Conservation (phyloP, 2,113 vertebrate species). For the Solenodon paradoxus region DNA sequence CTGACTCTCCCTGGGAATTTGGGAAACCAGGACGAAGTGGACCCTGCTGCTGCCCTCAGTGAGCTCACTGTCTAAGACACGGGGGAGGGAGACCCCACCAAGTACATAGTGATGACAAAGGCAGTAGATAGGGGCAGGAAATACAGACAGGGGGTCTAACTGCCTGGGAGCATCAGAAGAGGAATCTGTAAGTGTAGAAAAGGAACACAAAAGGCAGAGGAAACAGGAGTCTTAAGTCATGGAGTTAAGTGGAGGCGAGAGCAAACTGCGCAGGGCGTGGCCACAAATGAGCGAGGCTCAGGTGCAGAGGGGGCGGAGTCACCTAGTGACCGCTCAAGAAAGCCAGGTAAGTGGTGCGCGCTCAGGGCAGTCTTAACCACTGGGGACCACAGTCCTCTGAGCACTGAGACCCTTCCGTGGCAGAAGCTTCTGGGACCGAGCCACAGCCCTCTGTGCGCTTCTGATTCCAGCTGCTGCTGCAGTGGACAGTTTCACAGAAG, state of each 20-base stretch:
- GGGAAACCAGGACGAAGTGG: background rate
- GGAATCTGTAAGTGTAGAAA: background rate
- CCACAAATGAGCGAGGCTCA: fast-evolving
- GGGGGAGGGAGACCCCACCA: background rate
- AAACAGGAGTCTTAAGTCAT: background rate
- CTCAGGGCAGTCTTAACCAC: background rate
- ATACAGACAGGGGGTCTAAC: background rate
- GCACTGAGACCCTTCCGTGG: background rate
- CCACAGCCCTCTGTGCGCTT: background rate
- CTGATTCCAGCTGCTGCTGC: background rate
- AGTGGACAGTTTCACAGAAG: background rate
- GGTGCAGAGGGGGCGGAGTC: fast-evolving
- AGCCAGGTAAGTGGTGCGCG: too few relatives aligned
- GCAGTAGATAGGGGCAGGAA: background rate
- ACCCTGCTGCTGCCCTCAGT: background rate
- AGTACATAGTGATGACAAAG: background rate
- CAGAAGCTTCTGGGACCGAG: background rate
- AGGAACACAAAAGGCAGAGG: background rate
- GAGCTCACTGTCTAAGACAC: background rate
- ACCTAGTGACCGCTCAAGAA: too few relatives aligned
- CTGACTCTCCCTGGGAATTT: background rate
- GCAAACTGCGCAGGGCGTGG: background rate
- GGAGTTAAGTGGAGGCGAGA: background rate
- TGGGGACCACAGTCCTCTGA: background rate
- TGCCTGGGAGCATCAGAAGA: background rate